These are phyloP conservation scores for Proisotoma minuta DNA, from an alignment of 2,888 invertebrate species.

Conservation along the genomic window DNA sequence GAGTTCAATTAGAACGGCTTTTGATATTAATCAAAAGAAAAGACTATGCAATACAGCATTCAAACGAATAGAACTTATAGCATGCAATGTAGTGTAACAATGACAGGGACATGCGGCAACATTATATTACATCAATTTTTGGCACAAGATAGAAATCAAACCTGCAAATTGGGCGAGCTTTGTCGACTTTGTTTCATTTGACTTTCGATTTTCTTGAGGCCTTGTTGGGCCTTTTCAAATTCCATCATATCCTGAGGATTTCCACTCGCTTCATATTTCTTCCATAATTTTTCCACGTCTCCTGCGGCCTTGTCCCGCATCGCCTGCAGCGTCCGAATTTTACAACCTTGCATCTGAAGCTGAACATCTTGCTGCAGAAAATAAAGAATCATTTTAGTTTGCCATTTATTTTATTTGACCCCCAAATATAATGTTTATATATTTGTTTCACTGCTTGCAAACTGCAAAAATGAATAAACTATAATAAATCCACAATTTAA, in stretches of 20 bases:
- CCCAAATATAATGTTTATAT: background rate
- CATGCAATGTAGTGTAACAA: too few relatives aligned
- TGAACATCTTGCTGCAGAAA: conserved; percentile 43
- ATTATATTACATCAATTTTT: too few relatives aligned
- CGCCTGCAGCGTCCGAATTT: conserved; percentile 42
- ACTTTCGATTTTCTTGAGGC: conserved; percentile 42
- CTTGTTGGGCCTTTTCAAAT: conserved; percentile 45
- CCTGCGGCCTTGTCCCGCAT: conserved; percentile 44
- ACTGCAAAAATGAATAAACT: background rate
- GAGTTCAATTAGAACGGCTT: too few relatives aligned
- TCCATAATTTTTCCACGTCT: conserved; percentile 41
- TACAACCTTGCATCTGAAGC: conserved; percentile 43
- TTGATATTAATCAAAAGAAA: too few relatives aligned
- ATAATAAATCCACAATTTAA: background rate
- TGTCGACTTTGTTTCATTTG: conserved; percentile 45
- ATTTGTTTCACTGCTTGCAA: conserved; percentile 4
- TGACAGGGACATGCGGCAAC: too few relatives aligned
- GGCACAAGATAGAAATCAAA: conserved; percentile 19
- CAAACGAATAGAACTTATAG: too few relatives aligned
- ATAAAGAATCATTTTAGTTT: conserved; percentile 10
- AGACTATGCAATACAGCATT: too few relatives aligned
- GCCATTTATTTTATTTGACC: background rate
- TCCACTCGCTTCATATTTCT: conserved; percentile 41
- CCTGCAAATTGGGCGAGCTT: conserved; percentile 43
- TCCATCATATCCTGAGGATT: conserved; percentile 41